Evolutionary conservation across 2,797 vertebrate species (phyloP), one percentile per base, ranked within the genome.

Genomic region (Dendrocincla fuliginosa): DNA sequence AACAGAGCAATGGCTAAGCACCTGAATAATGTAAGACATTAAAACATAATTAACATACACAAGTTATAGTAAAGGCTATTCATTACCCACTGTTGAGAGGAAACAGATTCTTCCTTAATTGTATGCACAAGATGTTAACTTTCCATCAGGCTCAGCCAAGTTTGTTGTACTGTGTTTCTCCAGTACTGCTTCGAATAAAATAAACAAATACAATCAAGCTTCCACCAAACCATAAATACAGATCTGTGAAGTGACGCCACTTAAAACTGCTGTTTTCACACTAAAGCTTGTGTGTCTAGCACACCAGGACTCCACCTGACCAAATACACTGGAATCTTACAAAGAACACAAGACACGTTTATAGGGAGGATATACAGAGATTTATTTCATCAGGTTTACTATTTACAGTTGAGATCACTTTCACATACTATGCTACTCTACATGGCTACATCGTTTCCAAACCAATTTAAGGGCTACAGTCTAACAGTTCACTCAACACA

Each of bases 341-440:
- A 94, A 27, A 92, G 76, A 95, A 89, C 63, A 71, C 69, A 53
- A 81, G 63, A 87, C 79, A 91, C 33, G 20, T 50, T 93, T 91
- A 57, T 46, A 92, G 94, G 96, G 95, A 97, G 98, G 97, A 98
- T 98, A 97, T 98, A 98, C 95, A 98, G 97, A 97, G 96, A 87
- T 98, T 97, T 98, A 98, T 98, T 98, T 98, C 93, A 97, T 98
- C 96, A 97, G 97, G 97, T 97, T 97, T 97, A 97, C 97, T 98
- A 98, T 99, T 98, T 99, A 99, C 98, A 99, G 94, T 97, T 98
- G 95, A 98, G 96, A 97, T 97, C 96, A 98, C 97, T 97, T 98
- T 96, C 95, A 98, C 96, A 93, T 93, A 97, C 95, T 97, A 93
- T 52, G 92, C 97, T 98, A 97, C 97, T 98, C 97, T 97, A 97